phyloP scores from a whole-genome alignment of 2,113 vertebrate species.

The Lucifuga dentata region DNA sequence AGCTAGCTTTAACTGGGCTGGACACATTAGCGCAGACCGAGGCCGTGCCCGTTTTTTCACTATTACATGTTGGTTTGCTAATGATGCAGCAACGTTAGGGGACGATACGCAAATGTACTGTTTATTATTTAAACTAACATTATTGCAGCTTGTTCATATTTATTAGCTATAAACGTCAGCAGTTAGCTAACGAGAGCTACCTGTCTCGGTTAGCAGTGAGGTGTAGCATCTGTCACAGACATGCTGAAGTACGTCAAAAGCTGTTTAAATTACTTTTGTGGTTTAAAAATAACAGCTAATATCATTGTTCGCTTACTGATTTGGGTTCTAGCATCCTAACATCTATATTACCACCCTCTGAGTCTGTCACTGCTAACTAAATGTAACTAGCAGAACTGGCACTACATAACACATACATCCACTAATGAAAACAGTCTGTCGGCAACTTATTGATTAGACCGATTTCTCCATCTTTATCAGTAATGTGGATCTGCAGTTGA shows the following conservation, averaged over 20 bases:
- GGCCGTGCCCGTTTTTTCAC: background rate
- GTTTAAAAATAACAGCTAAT: background rate
- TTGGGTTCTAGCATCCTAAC: too few relatives aligned
- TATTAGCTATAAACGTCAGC: background rate
- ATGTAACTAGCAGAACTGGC: too few relatives aligned
- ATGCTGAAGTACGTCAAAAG: conserved; percentile 8
- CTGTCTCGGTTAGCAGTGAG: background rate
- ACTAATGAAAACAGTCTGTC: background rate
- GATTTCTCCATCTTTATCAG: conserved; percentile 18
- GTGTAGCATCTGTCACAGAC: conserved; percentile 11
- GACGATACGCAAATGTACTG: background rate
- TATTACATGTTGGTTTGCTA: background rate
- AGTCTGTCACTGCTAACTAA: too few relatives aligned
- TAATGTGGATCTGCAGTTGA: conserved; percentile 12
- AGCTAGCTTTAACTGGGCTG: conserved; percentile 40
- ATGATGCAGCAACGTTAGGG: background rate
- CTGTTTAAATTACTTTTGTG: background rate
- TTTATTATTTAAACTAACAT: background rate
- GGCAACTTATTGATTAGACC: conserved; percentile 20
- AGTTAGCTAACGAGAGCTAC: background rate
- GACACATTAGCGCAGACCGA: conserved; percentile 29
- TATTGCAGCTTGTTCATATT: background rate
- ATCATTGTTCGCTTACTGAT: background rate
- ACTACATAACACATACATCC: too few relatives aligned
- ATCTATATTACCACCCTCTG: too few relatives aligned